phyloP scores from a whole-genome alignment of 2,797 vertebrate species.

The Sebastes aleutianus region DNA sequence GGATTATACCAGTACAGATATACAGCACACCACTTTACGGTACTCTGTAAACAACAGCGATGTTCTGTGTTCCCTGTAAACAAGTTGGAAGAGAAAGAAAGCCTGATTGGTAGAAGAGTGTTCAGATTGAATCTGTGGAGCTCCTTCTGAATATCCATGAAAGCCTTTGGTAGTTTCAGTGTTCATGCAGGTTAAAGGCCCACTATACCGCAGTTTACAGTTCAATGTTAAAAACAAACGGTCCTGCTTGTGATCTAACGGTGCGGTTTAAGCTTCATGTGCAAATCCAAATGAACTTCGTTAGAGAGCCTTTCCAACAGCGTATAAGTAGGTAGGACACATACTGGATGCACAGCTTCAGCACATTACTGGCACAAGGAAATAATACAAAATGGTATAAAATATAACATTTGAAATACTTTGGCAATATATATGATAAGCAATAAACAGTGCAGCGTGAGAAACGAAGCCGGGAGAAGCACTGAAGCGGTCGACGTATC shows the following conservation, averaged over 20 bases:
- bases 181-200: conserved; percentile 34
- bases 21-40: conserved; percentile 51
- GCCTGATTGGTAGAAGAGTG: background rate
- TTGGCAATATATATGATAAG: conserved; percentile 49
- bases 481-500: background rate
- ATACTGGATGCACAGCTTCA: background rate
- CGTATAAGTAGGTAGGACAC: background rate
- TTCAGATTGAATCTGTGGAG: background rate
- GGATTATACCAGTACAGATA: conserved; percentile 66
- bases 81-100: conserved; percentile 25
- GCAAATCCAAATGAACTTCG: conserved; percentile 22
- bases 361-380: conserved; percentile 34
- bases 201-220: background rate
- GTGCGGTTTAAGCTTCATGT: conserved; percentile 16
- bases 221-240: background rate
- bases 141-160: conserved; percentile 1
- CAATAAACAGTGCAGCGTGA: conserved; percentile 13
- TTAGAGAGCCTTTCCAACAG: conserved; percentile 1
- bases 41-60: conserved; percentile 55
- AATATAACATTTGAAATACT: conserved; percentile 49
- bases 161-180: conserved; percentile 67
- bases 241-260: background rate
- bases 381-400: conserved; percentile 50
- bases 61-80: conserved; percentile 41
- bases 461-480: background rate